phyloP scores from a whole-genome alignment of 2,797 vertebrate genomes.

The Syndactyla subalaris region DNA sequence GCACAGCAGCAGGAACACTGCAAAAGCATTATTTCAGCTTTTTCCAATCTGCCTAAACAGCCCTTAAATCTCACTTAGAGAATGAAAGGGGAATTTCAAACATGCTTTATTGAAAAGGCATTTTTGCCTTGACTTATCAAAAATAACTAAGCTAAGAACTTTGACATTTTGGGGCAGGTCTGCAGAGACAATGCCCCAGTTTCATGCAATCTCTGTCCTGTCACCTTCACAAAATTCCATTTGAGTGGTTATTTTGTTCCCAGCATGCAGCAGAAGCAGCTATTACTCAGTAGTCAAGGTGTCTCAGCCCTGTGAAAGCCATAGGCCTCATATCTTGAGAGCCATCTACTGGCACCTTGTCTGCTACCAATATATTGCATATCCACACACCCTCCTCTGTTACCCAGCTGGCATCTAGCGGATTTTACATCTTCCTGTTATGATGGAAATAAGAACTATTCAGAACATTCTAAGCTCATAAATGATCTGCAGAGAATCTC shows the following conservation, averaged over 20 bases:
- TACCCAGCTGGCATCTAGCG: not conserved
- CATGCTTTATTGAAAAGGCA: not conserved
- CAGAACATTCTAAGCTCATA: not conserved
- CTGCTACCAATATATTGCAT: not conserved
- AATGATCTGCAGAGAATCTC: not conserved
- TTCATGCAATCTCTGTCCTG: not conserved
- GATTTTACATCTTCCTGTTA: not conserved
- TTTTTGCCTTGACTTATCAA: not conserved
- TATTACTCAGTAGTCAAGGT: not conserved
- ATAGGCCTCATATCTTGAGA: constrained; percentile 63
- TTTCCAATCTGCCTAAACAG: not conserved
- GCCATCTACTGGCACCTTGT: constrained; percentile 67
- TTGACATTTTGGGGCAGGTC: not conserved
- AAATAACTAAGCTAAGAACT: not conserved
- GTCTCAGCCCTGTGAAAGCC: not conserved
- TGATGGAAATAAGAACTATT: not conserved
- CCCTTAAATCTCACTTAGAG: not conserved
- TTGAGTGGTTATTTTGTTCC: not conserved
- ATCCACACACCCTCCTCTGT: not conserved
- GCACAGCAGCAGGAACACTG: not conserved
- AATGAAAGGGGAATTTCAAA: not conserved
- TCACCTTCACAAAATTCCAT: not conserved
- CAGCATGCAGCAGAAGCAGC: not conserved
- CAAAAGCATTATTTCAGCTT: not conserved
- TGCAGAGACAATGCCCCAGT: not conserved